Conservation (phyloP, 2,113 vertebrate species). For the Pelusios castaneus region DNA sequence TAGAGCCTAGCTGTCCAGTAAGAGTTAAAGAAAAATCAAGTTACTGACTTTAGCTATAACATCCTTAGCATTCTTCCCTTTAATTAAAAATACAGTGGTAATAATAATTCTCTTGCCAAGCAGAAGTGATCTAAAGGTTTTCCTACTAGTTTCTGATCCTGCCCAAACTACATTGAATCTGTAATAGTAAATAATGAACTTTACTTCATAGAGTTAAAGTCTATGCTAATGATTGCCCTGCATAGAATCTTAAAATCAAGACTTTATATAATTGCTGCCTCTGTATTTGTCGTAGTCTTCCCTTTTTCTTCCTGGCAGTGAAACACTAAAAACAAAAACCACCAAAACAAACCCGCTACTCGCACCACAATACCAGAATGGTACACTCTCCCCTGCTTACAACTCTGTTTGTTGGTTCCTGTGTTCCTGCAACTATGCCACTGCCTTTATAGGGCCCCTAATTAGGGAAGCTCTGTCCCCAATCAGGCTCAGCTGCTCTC, state of each 20-base stretch:
- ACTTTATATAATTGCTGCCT: background rate
- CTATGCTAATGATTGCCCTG: slow-evolving; percentile 19
- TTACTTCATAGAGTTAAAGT: slow-evolving; percentile 19
- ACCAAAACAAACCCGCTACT: too few relatives aligned
- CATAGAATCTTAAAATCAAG: background rate
- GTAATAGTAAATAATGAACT: slow-evolving; percentile 51
- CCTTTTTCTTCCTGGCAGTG: too few relatives aligned
- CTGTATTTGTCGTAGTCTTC: too few relatives aligned
- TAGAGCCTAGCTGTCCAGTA: background rate
- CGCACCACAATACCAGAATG: too few relatives aligned
- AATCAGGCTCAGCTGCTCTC: too few relatives aligned
- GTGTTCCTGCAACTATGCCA: too few relatives aligned
- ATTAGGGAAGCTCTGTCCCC: too few relatives aligned
- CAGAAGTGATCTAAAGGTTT: slow-evolving; percentile 13
- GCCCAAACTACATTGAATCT: slow-evolving; percentile 30
- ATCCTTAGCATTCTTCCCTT: slow-evolving; percentile 7
- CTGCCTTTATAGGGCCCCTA: too few relatives aligned
- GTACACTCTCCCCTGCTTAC: too few relatives aligned
- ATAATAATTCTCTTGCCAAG: slow-evolving; percentile 15
- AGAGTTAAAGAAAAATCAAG: background rate
- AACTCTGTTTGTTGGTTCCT: too few relatives aligned
- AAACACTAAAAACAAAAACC: too few relatives aligned
- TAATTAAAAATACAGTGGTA: slow-evolving; percentile 38
- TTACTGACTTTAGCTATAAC: slow-evolving; percentile 5
- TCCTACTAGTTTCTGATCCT: background rate